A percentile compares a stretch with the other conserved stretches of the same genome.
phyloP scores from a whole-genome alignment of 2,113 vertebrate species.

The Scartelaos histophorus region DNA sequence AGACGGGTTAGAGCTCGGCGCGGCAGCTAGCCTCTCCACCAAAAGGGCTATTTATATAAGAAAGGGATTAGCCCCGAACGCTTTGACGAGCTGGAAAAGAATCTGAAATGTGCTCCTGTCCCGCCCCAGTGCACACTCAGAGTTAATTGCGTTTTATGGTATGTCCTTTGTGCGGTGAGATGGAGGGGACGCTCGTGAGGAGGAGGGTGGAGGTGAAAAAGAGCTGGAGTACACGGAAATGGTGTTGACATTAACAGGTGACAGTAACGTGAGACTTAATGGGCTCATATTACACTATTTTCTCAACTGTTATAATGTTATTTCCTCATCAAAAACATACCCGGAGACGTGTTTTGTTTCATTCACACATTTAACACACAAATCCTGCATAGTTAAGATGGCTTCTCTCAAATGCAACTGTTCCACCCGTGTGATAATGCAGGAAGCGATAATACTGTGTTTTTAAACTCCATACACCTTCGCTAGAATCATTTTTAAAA shows the following conservation, averaged over 20 bases:
- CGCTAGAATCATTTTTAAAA: no score
- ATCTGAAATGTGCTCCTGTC: constrained; percentile 55
- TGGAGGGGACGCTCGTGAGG: neutral
- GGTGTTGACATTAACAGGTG: neutral
- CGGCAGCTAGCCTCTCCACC: constrained; percentile 79
- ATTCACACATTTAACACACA: no score
- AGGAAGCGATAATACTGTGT: no score
- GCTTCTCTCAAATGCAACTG: no score
- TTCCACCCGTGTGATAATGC: no score
- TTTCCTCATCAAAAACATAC: no score
- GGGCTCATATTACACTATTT: no score
- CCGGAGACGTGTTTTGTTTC: no score
- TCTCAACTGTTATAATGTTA: no score
- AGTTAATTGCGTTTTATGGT: constrained; percentile 26
- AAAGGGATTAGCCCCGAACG: constrained; percentile 81
- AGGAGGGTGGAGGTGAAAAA: neutral
- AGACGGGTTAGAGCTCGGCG: constrained; percentile 82
- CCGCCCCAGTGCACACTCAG: constrained; percentile 30
- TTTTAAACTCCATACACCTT: no score
- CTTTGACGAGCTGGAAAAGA: constrained; percentile 79
- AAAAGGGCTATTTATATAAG: constrained; percentile 86
- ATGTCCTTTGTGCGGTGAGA: neutral
- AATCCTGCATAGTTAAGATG: no score
- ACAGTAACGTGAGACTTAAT: no score
- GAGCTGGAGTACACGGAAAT: neutral